Evolutionary conservation across 2,113 vertebrate species (phyloP).

Genomic region (Lepisosteus osseus): DNA sequence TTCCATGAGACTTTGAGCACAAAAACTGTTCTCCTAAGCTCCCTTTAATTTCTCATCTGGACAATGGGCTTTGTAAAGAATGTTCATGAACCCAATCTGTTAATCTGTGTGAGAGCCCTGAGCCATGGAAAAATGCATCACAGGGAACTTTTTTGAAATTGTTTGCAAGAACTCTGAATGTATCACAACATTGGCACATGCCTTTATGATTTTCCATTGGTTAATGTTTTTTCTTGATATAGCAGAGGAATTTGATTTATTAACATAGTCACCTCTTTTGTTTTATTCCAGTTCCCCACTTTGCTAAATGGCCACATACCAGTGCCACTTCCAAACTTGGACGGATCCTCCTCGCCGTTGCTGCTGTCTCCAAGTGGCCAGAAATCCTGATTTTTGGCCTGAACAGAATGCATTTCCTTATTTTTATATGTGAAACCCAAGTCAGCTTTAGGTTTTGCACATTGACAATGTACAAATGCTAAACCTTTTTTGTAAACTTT

Average conservation of each 20-base stretch:
- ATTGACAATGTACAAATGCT: background rate
- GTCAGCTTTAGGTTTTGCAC: conserved; percentile 5
- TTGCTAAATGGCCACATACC: conserved; percentile 90
- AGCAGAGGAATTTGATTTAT: no score
- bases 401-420: background rate
- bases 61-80: no score
- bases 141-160: background rate
- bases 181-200: no score
- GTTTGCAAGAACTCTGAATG: no score
- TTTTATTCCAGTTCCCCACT: conserved; percentile 81
- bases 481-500: conserved; percentile 8
- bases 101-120: no score
- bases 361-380: conserved; percentile 80
- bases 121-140: background rate
- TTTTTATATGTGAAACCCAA: background rate
- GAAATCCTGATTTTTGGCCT: conserved; percentile 81
- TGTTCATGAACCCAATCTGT: no score
- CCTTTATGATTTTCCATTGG: no score
- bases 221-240: no score
- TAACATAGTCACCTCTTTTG: background rate
- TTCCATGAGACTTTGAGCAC: no score
- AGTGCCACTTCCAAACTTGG: conserved; percentile 81
- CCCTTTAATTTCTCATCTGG: no score
- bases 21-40: no score
- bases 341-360: conserved; percentile 83